phyloP scores from a whole-genome alignment of 2,888 invertebrate genomes.

The Drosophila koepferae region DNA sequence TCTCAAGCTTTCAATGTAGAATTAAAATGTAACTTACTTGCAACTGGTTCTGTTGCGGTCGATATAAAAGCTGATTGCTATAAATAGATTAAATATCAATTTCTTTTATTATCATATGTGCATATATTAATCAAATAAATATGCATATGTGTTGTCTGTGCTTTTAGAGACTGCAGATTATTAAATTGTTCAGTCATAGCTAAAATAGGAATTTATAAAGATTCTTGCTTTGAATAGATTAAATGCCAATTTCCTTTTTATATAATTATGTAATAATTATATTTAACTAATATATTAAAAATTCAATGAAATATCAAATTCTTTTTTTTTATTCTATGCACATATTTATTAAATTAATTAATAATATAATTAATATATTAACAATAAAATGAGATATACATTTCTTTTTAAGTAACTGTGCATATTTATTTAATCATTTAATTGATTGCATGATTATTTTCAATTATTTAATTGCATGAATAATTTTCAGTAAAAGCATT shows the following conservation, averaged over 20 bases:
- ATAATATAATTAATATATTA: too few species aligned
- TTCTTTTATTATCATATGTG: not conserved
- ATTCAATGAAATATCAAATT: too few species aligned
- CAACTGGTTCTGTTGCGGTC: conserved; percentile 18
- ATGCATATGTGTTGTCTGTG: not conserved
- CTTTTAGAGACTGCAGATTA: not conserved
- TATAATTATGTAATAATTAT: too few species aligned
- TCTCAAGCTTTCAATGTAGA: conserved; percentile 16
- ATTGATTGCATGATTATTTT: too few species aligned
- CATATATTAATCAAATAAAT: not conserved
- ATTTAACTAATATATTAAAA: too few species aligned
- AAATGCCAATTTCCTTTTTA: not conserved
- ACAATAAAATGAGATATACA: too few species aligned
- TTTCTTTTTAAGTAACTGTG: too few species aligned
- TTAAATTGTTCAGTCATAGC: not conserved
- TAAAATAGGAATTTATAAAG: not conserved
- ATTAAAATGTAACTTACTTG: conserved; percentile 35
- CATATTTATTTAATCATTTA: too few species aligned
- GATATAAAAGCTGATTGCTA: not conserved
- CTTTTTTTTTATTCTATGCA: too few species aligned
- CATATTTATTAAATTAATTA: too few species aligned
- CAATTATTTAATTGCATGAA: too few species aligned
- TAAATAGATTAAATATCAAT: conserved; percentile 24
- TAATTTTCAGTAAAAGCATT: too few species aligned
- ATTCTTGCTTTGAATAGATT: not conserved